phyloP scores from a whole-genome alignment of 2,888 invertebrate genomes.

The Drosophila kuntzei region DNA sequence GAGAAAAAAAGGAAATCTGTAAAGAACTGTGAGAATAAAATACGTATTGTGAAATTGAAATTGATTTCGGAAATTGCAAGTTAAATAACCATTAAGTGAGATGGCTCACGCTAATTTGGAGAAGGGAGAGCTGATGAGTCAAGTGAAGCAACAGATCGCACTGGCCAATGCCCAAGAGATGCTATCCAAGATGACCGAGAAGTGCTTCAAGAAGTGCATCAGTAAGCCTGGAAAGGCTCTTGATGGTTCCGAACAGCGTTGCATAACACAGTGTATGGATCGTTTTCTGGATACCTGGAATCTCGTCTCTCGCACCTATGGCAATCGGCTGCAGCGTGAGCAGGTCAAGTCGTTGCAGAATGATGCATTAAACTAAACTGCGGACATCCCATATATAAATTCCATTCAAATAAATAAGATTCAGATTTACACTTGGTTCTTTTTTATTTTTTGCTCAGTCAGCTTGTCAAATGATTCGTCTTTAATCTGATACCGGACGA shows the following conservation, averaged over 20 bases:
- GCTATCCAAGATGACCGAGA: conserved; percentile 96
- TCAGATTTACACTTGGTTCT: not conserved
- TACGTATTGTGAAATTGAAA: not conserved
- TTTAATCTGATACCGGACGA: conserved; percentile 8
- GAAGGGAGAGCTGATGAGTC: conserved; percentile 95
- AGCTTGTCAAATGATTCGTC: not conserved
- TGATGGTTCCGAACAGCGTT: conserved; percentile 94
- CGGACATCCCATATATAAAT: not conserved
- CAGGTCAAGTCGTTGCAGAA: conserved; percentile 43
- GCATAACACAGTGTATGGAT: conserved; percentile 99
- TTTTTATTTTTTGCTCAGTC: not conserved
- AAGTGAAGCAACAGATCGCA: conserved; percentile 97
- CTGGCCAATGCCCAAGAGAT: conserved; percentile 97
- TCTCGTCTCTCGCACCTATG: conserved; percentile 95
- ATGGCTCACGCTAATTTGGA: conserved; percentile 88
- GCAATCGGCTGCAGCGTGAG: conserved; percentile 93
- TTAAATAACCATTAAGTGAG: conserved; percentile 7
- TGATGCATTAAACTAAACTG: conserved; percentile 28
- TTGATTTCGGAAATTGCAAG: conserved; percentile 40
- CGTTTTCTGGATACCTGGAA: conserved; percentile 98
- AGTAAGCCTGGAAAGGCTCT: conserved; percentile 94
- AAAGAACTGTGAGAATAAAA: not conserved
- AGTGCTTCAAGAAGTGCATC: conserved; percentile 98
- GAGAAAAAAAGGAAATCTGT: not conserved
- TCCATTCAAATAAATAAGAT: conserved; percentile 10